Evolutionary conservation across 2,888 invertebrate species (phyloP).

Genomic region (Mechanitis mazaeus): DNA sequence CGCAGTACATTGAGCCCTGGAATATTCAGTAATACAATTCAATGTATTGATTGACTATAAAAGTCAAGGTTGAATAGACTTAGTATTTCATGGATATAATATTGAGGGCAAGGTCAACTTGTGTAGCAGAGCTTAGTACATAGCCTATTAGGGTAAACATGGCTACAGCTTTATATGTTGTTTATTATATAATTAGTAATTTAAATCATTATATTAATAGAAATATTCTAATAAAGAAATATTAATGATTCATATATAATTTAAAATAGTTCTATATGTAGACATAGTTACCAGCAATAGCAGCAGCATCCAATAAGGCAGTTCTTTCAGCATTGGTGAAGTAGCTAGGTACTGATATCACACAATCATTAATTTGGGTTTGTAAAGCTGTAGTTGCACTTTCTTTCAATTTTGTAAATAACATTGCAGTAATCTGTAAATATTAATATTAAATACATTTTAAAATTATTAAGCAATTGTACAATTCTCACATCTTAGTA

Average conservation of each 20-base stretch:
- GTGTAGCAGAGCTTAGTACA: background rate
- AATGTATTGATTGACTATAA: constrained; percentile 1
- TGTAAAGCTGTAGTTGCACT: constrained; percentile 90
- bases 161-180: background rate
- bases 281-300: constrained; percentile 84
- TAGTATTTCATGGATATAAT: background rate
- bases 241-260: background rate
- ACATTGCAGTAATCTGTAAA: constrained; percentile 89
- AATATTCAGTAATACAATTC: constrained; percentile 21
- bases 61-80: background rate
- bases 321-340: constrained; percentile 96
- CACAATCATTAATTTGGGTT: constrained; percentile 95
- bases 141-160: constrained; percentile 2
- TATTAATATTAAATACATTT: constrained; percentile 8
- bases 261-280: background rate
- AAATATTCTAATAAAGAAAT: too few species aligned
- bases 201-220: too few species aligned
- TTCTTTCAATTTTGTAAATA: constrained; percentile 97
- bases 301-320: constrained; percentile 92
- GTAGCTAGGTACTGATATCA: constrained; percentile 95
- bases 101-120: constrained; percentile 5
- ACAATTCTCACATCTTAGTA: background rate
- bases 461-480: background rate
- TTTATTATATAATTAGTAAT: too few species aligned
- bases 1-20: constrained; percentile 92